Evolutionary conservation across 1,140 invertebrate genomes (phyloP).

Genomic region (Paraescarpia echinospica): DNA sequence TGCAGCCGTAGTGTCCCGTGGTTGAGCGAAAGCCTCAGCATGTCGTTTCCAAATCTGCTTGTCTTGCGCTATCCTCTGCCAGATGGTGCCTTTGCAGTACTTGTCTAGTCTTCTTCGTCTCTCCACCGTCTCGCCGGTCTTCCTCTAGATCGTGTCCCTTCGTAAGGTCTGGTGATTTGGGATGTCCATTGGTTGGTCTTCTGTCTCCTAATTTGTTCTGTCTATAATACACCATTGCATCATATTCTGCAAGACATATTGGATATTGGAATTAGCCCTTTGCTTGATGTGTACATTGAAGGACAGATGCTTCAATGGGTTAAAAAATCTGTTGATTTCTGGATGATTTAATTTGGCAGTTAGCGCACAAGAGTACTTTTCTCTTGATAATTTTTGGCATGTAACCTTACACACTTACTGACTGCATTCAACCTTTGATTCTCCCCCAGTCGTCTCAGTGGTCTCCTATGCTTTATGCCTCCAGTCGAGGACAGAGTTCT

Average conservation of each 20-base stretch:
- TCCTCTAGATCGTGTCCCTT: too few species aligned
- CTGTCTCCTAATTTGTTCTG: too few species aligned
- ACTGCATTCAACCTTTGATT: not conserved
- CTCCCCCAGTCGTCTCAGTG: not conserved
- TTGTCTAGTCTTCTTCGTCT: too few species aligned
- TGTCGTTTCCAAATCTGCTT: too few species aligned
- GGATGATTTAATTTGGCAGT: not conserved
- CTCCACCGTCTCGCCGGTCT: too few species aligned
- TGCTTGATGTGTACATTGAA: not conserved
- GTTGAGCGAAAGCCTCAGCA: too few species aligned
- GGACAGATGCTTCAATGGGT: not conserved
- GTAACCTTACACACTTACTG: not conserved
- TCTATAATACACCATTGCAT: not conserved
- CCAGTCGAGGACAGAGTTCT: not conserved
- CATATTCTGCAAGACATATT: not conserved
- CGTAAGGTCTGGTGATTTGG: too few species aligned
- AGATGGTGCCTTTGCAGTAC: too few species aligned
- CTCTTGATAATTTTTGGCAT: not conserved
- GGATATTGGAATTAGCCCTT: not conserved
- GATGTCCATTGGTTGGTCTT: too few species aligned
- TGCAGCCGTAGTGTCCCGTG: too few species aligned
- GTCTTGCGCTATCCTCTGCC: too few species aligned
- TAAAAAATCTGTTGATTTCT: not conserved
- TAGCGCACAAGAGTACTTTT: not conserved
- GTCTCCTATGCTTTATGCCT: not conserved